Percentiles rank a stretch among this genome's conserved stretches.
phyloP scores from a whole-genome alignment of 2,113 vertebrate species.

The Anhinga anhinga region DNA sequence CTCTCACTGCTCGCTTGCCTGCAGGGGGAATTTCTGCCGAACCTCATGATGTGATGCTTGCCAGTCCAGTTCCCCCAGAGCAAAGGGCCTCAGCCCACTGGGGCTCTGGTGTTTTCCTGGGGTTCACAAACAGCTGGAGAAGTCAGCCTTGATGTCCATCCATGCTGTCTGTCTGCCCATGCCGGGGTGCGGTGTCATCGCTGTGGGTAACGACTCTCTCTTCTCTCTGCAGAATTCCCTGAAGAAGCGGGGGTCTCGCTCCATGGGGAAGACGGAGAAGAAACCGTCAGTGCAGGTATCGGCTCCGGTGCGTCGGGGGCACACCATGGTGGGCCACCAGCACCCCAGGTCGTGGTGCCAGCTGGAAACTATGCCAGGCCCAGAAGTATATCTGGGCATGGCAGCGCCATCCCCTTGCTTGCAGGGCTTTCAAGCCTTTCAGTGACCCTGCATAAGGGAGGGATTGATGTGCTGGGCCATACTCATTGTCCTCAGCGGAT shows the following conservation, averaged over 20 bases:
- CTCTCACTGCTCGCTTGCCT: not conserved
- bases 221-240: slow-evolving; percentile 83
- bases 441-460: not conserved
- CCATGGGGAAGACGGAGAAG: slow-evolving; percentile 90
- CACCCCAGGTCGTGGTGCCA: not conserved
- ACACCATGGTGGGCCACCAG: accelerated
- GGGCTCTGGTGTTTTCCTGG: not conserved
- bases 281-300: slow-evolving; percentile 87
- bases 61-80: not conserved
- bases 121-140: not conserved
- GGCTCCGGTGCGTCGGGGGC: accelerated
- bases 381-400: not conserved
- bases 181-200: accelerated
- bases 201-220: not conserved
- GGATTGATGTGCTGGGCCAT: slow-evolving; percentile 10
- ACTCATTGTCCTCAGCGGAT: not conserved
- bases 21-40: slow-evolving; percentile 2
- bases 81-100: not conserved
- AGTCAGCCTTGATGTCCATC: accelerated
- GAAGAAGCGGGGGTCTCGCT: slow-evolving; percentile 89
- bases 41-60: not conserved
- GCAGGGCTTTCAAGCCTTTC: not conserved
- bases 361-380: not conserved
- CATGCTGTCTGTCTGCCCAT: accelerated
- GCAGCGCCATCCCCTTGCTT: not conserved